Base-by-base conservation (phyloP, 1,140 invertebrate species). In the Drosophila tristis region DNA sequence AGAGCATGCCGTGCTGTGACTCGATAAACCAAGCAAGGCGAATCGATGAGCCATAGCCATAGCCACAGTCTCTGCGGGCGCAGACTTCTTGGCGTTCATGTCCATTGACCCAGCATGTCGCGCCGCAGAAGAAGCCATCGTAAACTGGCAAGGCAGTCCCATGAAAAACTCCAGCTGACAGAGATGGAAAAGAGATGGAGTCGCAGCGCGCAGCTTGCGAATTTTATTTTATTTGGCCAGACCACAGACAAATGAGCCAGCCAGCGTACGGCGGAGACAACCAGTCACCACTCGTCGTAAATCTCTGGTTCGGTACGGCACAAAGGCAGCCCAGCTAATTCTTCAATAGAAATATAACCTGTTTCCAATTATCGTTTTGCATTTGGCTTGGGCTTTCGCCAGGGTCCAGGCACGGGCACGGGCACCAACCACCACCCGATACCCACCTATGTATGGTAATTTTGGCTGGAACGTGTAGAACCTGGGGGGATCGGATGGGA, bases 231-330 rank as follows among this genome's bases (percentile, higher is more conserved):
- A 64, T 78, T 70, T 70, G 58, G 65, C 51, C 64, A 71, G 35
- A 13, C 11, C 35, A 1, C 3, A 78, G 78, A 87, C 74, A 87
- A 89, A 87, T 87, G 75, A 89, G 79, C 71, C 75, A 89, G 75
- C 62, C 75, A 89, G 75, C 62, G 54, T 55, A 59, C 84, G 71
- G 61, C 84, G 66, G 75, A 87, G 82, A 89, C 82, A 87, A 79
- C 84, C 84, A 87, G 82, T 87, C 82, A 89, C 75, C 84, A 87
- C 66, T 66, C 63, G 79, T 79, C 78, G 75, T 84, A 89, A 84
- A 76, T 87, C 84, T 87, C 73, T 29, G 63, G 49, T 64, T 80
- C 45, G 74, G 59, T 31, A n/a, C 23, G 39, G 6, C 42, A 35
- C 15, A 16, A 57, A 65, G 42, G 45, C 55, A 42, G 48, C 48